Conservation (phyloP, 2,888 invertebrate species). For the Sinotaia quadrata region DNA sequence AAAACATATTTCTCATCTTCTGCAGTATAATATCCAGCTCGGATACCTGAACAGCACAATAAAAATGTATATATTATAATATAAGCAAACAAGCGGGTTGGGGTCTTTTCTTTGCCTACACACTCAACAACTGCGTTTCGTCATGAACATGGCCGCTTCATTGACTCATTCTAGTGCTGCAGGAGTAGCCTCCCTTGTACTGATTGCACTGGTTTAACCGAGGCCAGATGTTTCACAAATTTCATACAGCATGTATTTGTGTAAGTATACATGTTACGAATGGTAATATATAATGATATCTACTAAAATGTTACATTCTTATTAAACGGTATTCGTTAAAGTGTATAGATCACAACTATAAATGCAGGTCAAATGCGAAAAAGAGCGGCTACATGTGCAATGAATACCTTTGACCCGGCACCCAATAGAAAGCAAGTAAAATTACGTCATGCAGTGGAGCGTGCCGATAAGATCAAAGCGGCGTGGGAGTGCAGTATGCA, state of each 20-base stretch:
- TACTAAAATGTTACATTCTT: too few species aligned
- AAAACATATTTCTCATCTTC: too few species aligned
- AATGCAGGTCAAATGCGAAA: too few species aligned
- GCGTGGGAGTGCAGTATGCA: not conserved
- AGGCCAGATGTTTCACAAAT: not conserved
- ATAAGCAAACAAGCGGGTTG: not conserved
- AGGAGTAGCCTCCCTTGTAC: slow-evolving; percentile 26
- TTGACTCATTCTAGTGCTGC: slow-evolving; percentile 13
- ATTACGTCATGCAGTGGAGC: slow-evolving; percentile 22
- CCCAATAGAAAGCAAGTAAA: slow-evolving; percentile 16
- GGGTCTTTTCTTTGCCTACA: not conserved
- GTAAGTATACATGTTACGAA: not conserved
- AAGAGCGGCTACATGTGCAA: slow-evolving; percentile 20
- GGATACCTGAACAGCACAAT: not conserved
- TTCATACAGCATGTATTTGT: not conserved
- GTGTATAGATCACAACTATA: too few species aligned
- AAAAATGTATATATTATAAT: too few species aligned
- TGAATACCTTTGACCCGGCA: slow-evolving; percentile 7
- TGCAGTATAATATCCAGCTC: too few species aligned
- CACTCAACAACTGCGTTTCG: slow-evolving; percentile 20
- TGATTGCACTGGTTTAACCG: not conserved
- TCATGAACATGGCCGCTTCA: slow-evolving; percentile 26
- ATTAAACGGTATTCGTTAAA: too few species aligned
- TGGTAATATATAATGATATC: too few species aligned
- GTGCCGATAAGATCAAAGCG: slow-evolving; percentile 14